Evolutionary conservation across 2,888 invertebrate species (phyloP).

Genomic region (Anticlea derivata): DNA sequence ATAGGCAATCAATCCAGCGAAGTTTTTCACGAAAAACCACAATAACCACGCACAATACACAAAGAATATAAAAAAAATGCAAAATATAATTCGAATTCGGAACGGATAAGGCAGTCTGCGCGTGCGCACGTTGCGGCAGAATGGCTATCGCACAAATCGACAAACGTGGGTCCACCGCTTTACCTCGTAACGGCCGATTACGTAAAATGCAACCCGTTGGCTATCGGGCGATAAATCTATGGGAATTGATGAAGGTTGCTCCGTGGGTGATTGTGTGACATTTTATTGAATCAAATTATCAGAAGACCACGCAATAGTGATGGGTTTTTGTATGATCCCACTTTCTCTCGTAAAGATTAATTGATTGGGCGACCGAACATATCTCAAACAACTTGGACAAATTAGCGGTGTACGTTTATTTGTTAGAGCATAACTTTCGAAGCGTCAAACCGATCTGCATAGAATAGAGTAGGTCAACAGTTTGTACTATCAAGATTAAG

Average conservation of each 20-base stretch:
- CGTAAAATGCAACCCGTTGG: conserved; percentile 23
- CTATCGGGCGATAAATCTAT: conserved; percentile 21
- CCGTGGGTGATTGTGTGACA: conserved; percentile 22
- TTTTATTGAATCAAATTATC: conserved; percentile 10
- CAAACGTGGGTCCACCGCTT: conserved; percentile 58
- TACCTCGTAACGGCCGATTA: conserved; percentile 35
- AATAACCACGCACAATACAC: not conserved
- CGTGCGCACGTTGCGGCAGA: conserved; percentile 51
- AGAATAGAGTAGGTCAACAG: too few relatives aligned
- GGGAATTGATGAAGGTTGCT: conserved; percentile 11
- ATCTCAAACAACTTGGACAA: too few relatives aligned
- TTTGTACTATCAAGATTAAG: too few relatives aligned
- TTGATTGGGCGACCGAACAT: not conserved
- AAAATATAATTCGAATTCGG: conserved; percentile 30
- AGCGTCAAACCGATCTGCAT: too few relatives aligned
- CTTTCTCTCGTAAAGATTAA: not conserved
- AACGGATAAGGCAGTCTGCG: conserved; percentile 44
- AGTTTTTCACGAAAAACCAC: conserved; percentile 16
- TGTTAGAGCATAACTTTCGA: too few relatives aligned
- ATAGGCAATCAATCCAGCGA: conserved; percentile 30
- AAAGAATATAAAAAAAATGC: conserved; percentile 12
- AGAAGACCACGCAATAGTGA: not conserved
- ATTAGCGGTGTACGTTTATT: too few relatives aligned
- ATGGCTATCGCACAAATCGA: conserved; percentile 63
- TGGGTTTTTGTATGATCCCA: not conserved